Evolutionary conservation across 2,888 invertebrate species (phyloP).

Genomic region (Agrotis segetum): DNA sequence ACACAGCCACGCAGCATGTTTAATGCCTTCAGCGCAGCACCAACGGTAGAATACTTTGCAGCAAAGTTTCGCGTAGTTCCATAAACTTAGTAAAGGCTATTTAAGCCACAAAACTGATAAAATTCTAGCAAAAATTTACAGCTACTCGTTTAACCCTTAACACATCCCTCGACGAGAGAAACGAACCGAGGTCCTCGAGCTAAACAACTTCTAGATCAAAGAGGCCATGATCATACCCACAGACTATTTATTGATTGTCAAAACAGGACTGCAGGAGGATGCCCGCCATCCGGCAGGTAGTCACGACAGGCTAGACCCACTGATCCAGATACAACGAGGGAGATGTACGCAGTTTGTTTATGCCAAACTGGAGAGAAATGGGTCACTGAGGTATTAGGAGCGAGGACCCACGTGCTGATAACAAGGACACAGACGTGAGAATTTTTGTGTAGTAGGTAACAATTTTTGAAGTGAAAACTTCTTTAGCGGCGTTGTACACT

Average conservation of each 20-base stretch:
- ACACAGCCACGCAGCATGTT: not conserved
- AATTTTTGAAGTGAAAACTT: too few relatives aligned
- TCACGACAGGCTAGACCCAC: constrained; percentile 39
- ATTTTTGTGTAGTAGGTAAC: constrained; percentile 19
- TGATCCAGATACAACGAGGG: constrained; percentile 41
- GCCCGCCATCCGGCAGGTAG: constrained; percentile 4
- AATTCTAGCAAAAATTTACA: too few relatives aligned
- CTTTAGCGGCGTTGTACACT: too few relatives aligned
- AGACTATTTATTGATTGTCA: not conserved
- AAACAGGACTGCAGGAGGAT: constrained; percentile 15
- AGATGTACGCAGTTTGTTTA: constrained; percentile 13
- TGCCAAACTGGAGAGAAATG: constrained; percentile 50
- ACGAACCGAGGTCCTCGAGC: too few relatives aligned
- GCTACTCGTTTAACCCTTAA: too few relatives aligned
- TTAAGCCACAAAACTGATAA: too few relatives aligned
- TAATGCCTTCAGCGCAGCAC: too few relatives aligned
- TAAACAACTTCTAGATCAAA: too few relatives aligned
- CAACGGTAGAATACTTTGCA: too few relatives aligned
- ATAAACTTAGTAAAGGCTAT: too few relatives aligned
- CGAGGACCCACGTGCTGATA: constrained; percentile 32
- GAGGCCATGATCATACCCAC: not conserved
- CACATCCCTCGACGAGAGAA: too few relatives aligned
- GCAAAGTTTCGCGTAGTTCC: too few relatives aligned
- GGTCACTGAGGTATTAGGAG: constrained; percentile 49
- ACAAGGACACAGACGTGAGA: constrained; percentile 1